A percentile compares a stretch with the other conserved stretches of the same genome.
These are phyloP conservation scores for Silurus meridionalis DNA, from an alignment of 2,113 vertebrate genomes.

Conservation along the genomic window DNA sequence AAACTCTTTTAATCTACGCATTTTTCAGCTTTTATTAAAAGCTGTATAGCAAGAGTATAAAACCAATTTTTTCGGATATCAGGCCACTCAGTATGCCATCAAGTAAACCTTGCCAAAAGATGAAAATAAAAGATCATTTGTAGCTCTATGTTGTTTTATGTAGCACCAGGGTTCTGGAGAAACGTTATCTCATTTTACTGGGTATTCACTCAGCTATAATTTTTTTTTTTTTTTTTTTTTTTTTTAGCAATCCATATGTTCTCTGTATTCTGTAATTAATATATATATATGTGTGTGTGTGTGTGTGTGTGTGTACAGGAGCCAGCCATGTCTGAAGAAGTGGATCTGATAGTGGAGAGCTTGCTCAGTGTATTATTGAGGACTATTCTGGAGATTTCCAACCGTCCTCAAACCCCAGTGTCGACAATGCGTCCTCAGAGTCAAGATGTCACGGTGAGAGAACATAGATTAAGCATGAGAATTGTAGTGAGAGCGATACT, in stretches of 20 bases:
- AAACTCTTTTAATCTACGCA: not conserved
- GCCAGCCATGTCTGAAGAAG: conserved; percentile 86
- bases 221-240: too few relatives aligned
- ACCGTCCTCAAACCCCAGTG: conserved; percentile 84
- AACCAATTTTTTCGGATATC: not conserved
- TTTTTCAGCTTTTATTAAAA: not conserved
- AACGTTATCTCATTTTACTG: too few relatives aligned
- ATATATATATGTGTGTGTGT: not conserved
- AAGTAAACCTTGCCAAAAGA: not conserved
- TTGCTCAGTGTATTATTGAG: conserved; percentile 86
- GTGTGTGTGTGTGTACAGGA: conserved; percentile 74
- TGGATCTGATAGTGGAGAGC: conserved; percentile 93
- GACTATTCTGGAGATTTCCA: conserved; percentile 94
- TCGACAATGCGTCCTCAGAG: conserved; percentile 86
- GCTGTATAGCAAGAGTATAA: too few relatives aligned
- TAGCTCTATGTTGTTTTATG: too few relatives aligned
- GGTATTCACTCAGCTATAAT: not conserved
- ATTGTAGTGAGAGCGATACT: not conserved
- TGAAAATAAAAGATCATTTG: not conserved
- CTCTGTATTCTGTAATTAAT: not conserved
- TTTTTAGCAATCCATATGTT: not conserved
- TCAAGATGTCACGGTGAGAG: conserved; percentile 92
- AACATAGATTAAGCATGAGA: not conserved
- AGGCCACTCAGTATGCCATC: not conserved
- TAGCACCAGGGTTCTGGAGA: too few relatives aligned